Base-by-base conservation (phyloP, 2,888 invertebrate genomes). In the Zelleria hepariella region DNA sequence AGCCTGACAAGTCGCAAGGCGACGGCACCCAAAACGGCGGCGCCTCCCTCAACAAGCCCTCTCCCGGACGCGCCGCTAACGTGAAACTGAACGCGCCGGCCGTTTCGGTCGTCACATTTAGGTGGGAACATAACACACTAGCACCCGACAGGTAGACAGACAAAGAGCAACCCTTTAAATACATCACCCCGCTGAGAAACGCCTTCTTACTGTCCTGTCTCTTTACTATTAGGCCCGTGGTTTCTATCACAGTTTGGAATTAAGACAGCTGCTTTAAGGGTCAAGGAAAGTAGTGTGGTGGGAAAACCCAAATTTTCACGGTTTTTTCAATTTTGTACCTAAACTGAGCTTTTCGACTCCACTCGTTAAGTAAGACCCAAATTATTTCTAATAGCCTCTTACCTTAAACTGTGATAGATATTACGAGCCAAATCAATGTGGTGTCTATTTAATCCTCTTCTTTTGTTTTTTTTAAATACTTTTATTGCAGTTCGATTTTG, bases 31-130 rank as follows among this genome's bases (percentile, higher is more conserved):
- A n/a, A n/a, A 77, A 79, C 69, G 75, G 67, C 67, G 65, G 78
- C 72, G 62, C 74, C 71, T 63, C 77, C 49, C 70, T 64, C 59
- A 55, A 70, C 59, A 74, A 79, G 20, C 72, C 78, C 60, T 82
- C 86, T 23, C 86, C 88, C 60, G 83, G 77, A 18, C 81, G 87
- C 67, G 78, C 82, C 68, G 88, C 88, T 66, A 86, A 85, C 77
- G 87, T 89, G 54, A 86, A 86, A 64, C 82, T 89, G 27, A 86
- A 86, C 79, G 91, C 94, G 75, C 95, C 95, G 70, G 94, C 95
- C 71, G 94, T 95, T 81, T 95, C 95, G 83, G 94, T 96, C 84
- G 95, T 96, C 89, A 96, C 95, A 89, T 96, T 96, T 94, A 96
- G 95, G 95, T 96, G 94, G 94, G 94, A 92, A 91, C 90, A 89